Base-by-base conservation (phyloP, 2,888 invertebrate species). In the Sarcophaga subvicina region DNA sequence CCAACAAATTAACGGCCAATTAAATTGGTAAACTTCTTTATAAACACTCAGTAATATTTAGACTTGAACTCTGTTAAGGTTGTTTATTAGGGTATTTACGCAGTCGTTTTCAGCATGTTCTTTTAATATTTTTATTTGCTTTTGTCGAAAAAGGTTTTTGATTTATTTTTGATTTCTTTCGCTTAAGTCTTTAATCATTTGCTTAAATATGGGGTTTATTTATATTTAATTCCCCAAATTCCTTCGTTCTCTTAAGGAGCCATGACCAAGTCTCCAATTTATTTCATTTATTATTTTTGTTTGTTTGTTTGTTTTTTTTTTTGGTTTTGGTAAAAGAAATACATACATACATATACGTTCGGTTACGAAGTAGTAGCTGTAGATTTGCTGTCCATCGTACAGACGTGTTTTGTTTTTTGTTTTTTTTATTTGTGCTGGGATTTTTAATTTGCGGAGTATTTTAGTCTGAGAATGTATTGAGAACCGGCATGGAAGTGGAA, bases 101-200 rank as follows among this genome's bases (percentile, higher is more conserved):
- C 20, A 69, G 22, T 70, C 73, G 63, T 17, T 54, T 47, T 75
- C 25, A 63, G 47, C 14, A n/a, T 14, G n/a, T 54, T n/a, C 14
- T 67, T 62, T 82, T 70, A 59, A 54, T 63, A 25, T 67, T 54
- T 47, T 70, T 64, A 37, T 37, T 37, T 37, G 10, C 37, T 69
- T 83, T 20, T 49, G 14, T 17, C 17, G 47, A 47, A 17, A 27
- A 63, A 37, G 49, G 3, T 54, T 80, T 62, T 60, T 77, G 71
- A 70, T 78, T 83, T 81, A 70, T 80, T 76, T 84, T 79, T 59
- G 62, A 63, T 85, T 83, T 73, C 67, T 70, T 78, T 45, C 20
- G 70, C 78, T 85, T n/a, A 62, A 80, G 77, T 80, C 80, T 85
- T 85, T 83, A 83, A 88, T 83, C 77, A 87, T 87, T 83, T 87